Conservation (phyloP, 1,140 invertebrate species). For the Macrotrachela quadricornifera region DNA sequence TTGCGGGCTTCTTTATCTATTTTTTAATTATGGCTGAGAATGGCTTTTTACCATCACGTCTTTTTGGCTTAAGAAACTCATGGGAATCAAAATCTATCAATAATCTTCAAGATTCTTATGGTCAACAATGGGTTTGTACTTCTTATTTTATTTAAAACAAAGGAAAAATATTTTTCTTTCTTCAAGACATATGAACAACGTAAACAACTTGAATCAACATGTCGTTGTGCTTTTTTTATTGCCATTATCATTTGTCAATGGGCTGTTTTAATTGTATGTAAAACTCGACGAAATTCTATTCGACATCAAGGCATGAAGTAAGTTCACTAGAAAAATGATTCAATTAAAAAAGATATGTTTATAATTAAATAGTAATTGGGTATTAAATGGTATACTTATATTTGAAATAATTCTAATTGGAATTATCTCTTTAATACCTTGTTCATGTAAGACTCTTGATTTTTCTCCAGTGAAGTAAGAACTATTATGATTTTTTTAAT, state of each 20-base stretch:
- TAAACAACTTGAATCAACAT: slow-evolving; percentile 29
- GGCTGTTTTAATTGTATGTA: slow-evolving; percentile 94
- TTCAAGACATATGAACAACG: slow-evolving; percentile 27
- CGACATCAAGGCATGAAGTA: slow-evolving; percentile 86
- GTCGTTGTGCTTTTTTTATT: slow-evolving; percentile 31
- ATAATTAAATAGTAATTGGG: slow-evolving; percentile 11
- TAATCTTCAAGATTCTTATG: slow-evolving; percentile 39
- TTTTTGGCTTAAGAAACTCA: slow-evolving; percentile 33
- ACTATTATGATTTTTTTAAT: not conserved
- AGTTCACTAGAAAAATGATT: not conserved
- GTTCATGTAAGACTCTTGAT: slow-evolving; percentile 16
- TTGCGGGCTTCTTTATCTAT: slow-evolving; percentile 36
- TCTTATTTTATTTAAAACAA: too few species aligned
- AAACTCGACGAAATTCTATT: slow-evolving; percentile 83
- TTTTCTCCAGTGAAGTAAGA: slow-evolving; percentile 26
- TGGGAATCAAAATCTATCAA: slow-evolving; percentile 39
- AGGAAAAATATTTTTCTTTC: too few species aligned
- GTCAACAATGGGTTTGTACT: slow-evolving; percentile 38
- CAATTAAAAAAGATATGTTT: not conserved
- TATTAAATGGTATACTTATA: slow-evolving; percentile 11
- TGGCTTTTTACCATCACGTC: slow-evolving; percentile 35
- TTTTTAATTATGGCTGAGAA: slow-evolving; percentile 41
- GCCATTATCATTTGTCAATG: slow-evolving; percentile 64
- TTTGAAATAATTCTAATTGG: slow-evolving; percentile 17
- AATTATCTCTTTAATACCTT: slow-evolving; percentile 20